Evolutionary conservation across 2,888 invertebrate genomes (phyloP).

Genomic region (Andrena bicolor): DNA sequence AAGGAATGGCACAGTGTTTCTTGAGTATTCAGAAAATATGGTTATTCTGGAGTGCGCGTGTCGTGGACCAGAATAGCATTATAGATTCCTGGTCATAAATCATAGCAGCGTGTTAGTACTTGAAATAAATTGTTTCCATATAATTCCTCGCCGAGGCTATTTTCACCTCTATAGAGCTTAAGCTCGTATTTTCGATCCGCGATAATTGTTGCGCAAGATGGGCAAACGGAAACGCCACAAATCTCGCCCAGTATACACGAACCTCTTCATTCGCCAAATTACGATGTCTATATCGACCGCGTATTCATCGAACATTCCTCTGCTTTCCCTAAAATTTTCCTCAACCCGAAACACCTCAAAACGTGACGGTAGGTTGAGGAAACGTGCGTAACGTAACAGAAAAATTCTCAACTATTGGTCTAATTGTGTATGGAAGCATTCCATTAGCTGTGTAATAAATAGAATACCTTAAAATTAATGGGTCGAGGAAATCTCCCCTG

Average conservation of each 20-base stretch:
- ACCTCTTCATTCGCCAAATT: constrained; percentile 62
- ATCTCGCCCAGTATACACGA: constrained; percentile 31
- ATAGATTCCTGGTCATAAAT: constrained; percentile 28
- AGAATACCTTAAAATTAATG: background rate
- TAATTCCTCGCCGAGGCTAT: constrained; percentile 1
- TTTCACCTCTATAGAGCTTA: constrained; percentile 5
- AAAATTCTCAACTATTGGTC: no score
- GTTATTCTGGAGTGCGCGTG: constrained; percentile 40
- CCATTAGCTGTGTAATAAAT: background rate
- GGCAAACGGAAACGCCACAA: constrained; percentile 38
- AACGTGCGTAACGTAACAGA: background rate
- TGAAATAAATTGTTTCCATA: constrained; percentile 19
- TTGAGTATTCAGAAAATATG: background rate
- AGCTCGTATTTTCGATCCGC: constrained; percentile 42
- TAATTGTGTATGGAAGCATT: no score
- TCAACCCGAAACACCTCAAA: background rate
- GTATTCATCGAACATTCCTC: constrained; percentile 11
- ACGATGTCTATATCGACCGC: constrained; percentile 34
- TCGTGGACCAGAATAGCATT: constrained; percentile 35
- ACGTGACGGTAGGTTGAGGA: background rate
- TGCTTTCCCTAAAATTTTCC: constrained; percentile 17
- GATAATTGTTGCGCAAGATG: constrained; percentile 63
- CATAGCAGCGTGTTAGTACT: constrained; percentile 36
- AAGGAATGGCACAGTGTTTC: background rate
- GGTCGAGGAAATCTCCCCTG: no score